Conservation (phyloP, 1,140 invertebrate genomes). For the Sminthurinus signatus region DNA sequence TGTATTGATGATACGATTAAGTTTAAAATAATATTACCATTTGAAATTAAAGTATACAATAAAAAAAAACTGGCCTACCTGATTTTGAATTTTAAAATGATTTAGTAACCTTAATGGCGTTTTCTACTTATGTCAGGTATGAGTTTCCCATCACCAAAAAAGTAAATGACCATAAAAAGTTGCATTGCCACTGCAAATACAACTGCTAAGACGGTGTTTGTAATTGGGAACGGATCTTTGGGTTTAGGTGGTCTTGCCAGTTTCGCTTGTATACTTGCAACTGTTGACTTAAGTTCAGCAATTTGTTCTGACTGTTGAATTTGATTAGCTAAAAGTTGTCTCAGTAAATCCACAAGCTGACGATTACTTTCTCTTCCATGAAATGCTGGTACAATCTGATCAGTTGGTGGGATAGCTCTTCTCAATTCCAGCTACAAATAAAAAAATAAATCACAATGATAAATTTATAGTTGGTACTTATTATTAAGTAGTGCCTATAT, state of each 20-base stretch:
- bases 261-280: constrained; percentile 34
- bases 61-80: too few species aligned
- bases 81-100: too few species aligned
- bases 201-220: constrained; percentile 34
- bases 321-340: constrained; percentile 36
- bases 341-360: constrained; percentile 38
- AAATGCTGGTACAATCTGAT: constrained; percentile 37
- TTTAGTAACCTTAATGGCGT: constrained; percentile 10
- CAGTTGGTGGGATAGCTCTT: constrained; percentile 10
- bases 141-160: constrained; percentile 38
- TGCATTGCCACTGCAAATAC: constrained; percentile 39
- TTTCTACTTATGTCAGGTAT: constrained; percentile 27
- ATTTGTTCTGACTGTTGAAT: constrained; percentile 41
- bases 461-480: neutral
- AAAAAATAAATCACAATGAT: too few species aligned
- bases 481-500: too few species aligned
- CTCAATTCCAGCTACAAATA: constrained; percentile 4
- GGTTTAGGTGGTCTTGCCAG: constrained; percentile 27
- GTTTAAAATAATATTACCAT: too few species aligned
- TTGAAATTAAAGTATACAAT: too few species aligned
- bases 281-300: constrained; percentile 27
- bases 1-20: too few species aligned
- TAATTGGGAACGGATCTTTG: constrained; percentile 40
- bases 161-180: constrained; percentile 33
- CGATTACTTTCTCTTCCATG: constrained; percentile 40